phyloP scores from a whole-genome alignment of 2,888 invertebrate species.

The Campaea margaritaria region DNA sequence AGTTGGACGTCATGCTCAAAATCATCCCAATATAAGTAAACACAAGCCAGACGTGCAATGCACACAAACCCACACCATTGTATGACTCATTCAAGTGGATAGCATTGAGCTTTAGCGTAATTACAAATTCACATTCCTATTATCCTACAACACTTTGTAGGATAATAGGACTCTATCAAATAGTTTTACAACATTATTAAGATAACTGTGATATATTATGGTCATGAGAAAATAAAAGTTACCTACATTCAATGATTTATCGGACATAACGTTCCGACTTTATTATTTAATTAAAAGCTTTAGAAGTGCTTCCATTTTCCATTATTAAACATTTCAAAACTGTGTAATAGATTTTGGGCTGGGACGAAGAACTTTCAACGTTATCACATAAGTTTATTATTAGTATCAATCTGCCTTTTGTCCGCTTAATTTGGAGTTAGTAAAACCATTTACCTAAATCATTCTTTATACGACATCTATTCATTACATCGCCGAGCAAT shows the following conservation, averaged over 20 bases:
- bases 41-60: conserved; percentile 16
- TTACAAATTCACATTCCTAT: conserved; percentile 19
- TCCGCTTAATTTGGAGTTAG: no score
- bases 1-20: background rate
- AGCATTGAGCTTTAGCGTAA: conserved; percentile 18
- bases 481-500: no score
- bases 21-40: conserved; percentile 18
- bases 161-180: conserved; percentile 9
- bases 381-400: no score
- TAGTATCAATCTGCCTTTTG: no score
- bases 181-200: conserved; percentile 19
- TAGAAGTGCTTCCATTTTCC: background rate
- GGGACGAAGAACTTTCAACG: no score
- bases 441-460: no score
- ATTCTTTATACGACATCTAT: no score
- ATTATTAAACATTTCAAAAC: background rate
- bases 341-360: no score
- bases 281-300: conserved; percentile 8
- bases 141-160: conserved; percentile 22
- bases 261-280: background rate
- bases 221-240: conserved; percentile 3
- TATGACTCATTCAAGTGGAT: conserved; percentile 14
- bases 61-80: conserved; percentile 7
- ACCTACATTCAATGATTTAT: conserved; percentile 4
- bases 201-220: conserved; percentile 20